These are phyloP conservation scores for Trinectes maculatus DNA, from an alignment of 2,113 vertebrate species.

Conservation along the genomic window DNA sequence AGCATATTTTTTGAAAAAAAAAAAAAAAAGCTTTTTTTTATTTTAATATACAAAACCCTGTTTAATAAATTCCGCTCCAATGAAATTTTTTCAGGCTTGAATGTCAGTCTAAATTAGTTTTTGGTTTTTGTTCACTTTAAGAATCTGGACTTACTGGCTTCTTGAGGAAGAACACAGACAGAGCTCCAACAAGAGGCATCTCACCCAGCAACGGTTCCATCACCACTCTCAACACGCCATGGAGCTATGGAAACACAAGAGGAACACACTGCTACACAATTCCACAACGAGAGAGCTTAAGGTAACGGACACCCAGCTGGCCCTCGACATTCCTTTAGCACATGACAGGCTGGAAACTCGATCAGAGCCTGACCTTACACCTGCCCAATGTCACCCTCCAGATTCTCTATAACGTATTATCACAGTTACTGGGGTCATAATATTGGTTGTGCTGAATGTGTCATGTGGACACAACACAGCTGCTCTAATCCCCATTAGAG, in stretches of 20 bases:
- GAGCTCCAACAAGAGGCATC: slow-evolving; percentile 92
- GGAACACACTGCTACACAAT: slow-evolving; percentile 27
- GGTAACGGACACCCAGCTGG: slow-evolving; percentile 7
- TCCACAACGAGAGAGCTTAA: slow-evolving; percentile 7
- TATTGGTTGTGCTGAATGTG: slow-evolving; percentile 20
- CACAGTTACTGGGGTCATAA: slow-evolving; percentile 53
- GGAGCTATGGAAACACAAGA: slow-evolving; percentile 84
- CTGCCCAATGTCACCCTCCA: slow-evolving; percentile 39
- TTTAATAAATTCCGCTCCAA: too few species aligned
- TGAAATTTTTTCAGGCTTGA: too few species aligned
- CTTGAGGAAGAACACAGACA: slow-evolving; percentile 96
- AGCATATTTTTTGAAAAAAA: too few species aligned
- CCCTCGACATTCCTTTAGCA: slow-evolving; percentile 56
- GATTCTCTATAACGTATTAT: slow-evolving; percentile 50
- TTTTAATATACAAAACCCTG: too few species aligned
- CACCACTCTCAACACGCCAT: slow-evolving; percentile 94
- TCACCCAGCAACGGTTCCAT: slow-evolving; percentile 96
- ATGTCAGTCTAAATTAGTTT: too few species aligned
- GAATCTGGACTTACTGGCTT: slow-evolving; percentile 90
- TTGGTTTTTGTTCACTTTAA: too few species aligned
- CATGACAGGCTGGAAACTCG: slow-evolving; percentile 57
- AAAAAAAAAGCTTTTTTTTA: too few species aligned
- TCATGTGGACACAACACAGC: slow-evolving; percentile 41
- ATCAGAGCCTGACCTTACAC: slow-evolving; percentile 48
- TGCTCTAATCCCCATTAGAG: slow-evolving; percentile 41